These are phyloP conservation scores for Conomelus anceps DNA, from an alignment of 2,888 invertebrate genomes.

Conservation along the genomic window DNA sequence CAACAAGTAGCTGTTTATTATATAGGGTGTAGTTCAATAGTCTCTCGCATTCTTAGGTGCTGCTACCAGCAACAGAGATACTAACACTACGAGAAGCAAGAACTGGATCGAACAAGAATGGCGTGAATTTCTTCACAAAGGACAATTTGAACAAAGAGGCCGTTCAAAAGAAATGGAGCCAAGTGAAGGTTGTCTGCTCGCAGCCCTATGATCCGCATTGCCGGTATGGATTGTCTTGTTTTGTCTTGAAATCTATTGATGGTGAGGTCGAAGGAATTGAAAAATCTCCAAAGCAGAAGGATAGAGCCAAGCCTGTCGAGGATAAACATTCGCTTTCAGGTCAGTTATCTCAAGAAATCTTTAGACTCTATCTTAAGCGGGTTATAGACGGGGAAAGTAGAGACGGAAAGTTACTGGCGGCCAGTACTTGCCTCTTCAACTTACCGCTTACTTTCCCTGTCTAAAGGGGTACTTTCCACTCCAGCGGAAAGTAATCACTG, in stretches of 20 bases:
- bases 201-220: slow-evolving; percentile 80
- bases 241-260: slow-evolving; percentile 44
- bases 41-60: slow-evolving; percentile 46
- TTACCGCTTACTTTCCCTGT: too few species aligned
- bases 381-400: too few species aligned
- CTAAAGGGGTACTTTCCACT: too few species aligned
- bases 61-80: slow-evolving; percentile 71
- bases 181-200: slow-evolving; percentile 72
- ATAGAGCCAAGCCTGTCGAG: not conserved
- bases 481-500: too few species aligned
- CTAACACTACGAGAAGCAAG: slow-evolving; percentile 71
- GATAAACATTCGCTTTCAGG: not conserved
- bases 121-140: slow-evolving; percentile 65
- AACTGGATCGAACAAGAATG: slow-evolving; percentile 54
- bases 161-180: slow-evolving; percentile 67
- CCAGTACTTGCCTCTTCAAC: too few species aligned
- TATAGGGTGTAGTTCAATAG: not conserved
- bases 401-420: too few species aligned
- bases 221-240: slow-evolving; percentile 74
- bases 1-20: too few species aligned
- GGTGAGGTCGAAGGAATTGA: not conserved
- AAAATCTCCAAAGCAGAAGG: not conserved
- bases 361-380: too few species aligned
- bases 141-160: slow-evolving; percentile 53
- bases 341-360: too few species aligned